A percentile compares a stretch with the other conserved stretches of the same genome.
These are phyloP conservation scores for Leucania comma DNA, from an alignment of 2,888 invertebrate species.

Conservation along the genomic window DNA sequence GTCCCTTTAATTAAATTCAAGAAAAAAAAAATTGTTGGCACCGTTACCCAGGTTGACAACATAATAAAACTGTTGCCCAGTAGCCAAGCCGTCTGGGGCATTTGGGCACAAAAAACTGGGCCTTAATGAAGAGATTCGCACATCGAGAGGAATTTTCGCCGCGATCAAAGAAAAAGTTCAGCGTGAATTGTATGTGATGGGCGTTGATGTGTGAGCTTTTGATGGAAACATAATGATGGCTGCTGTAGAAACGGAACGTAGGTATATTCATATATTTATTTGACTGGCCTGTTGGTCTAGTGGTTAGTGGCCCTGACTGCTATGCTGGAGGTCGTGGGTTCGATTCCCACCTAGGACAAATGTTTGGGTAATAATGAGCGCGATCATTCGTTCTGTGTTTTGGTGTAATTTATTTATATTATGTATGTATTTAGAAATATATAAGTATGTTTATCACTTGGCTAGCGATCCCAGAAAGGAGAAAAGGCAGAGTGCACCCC, in stretches of 20 bases:
- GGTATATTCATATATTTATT: too few species aligned
- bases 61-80: conserved; percentile 69
- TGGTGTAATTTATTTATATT: too few species aligned
- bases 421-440: too few species aligned
- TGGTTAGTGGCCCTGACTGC: too few species aligned
- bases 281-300: too few species aligned
- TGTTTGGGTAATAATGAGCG: too few species aligned
- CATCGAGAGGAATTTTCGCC: conserved; percentile 60
- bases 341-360: too few species aligned
- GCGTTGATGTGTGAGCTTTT: conserved; percentile 35
- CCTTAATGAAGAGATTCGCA: conserved; percentile 80
- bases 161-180: conserved; percentile 55
- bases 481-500: too few species aligned
- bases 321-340: too few species aligned
- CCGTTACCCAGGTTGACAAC: conserved; percentile 75
- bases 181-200: conserved; percentile 50
- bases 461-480: too few species aligned
- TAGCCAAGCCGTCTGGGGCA: conserved; percentile 60
- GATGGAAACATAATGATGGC: conserved; percentile 19
- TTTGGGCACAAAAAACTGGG: conserved; percentile 64
- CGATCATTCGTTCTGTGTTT: too few species aligned
- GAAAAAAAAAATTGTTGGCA: conserved; percentile 36
- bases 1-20: conserved; percentile 60
- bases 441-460: too few species aligned
- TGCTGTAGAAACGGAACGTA: neutral